A percentile compares a stretch with the other conserved stretches of the same genome.
phyloP scores from a whole-genome alignment of 2,888 invertebrate genomes.

The Taphrorychus bicolor region DNA sequence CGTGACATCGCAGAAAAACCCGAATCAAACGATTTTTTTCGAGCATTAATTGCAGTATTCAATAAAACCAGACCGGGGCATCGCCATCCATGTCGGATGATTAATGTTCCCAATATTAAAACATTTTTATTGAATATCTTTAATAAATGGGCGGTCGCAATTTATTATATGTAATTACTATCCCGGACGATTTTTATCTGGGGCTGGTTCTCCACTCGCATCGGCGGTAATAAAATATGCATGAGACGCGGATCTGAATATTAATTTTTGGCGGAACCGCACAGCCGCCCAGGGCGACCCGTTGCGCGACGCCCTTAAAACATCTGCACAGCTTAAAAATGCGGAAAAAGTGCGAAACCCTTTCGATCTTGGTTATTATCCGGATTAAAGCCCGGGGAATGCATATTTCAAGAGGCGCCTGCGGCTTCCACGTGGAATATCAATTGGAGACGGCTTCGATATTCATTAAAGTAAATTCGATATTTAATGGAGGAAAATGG shows the following conservation, averaged over 20 bases:
- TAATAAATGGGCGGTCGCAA: slow-evolving; percentile 15
- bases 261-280: slow-evolving; percentile 21
- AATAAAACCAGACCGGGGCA: not conserved
- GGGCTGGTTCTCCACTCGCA: slow-evolving; percentile 2
- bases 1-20: not conserved
- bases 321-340: slow-evolving; percentile 7
- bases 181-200: slow-evolving; percentile 15
- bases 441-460: not conserved
- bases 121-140: slow-evolving; percentile 20
- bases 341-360: slow-evolving; percentile 2
- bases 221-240: slow-evolving; percentile 21
- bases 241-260: slow-evolving; percentile 16
- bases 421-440: not conserved
- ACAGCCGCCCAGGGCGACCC: slow-evolving; percentile 16
- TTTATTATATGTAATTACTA: slow-evolving; percentile 29
- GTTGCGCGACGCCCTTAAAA: slow-evolving; percentile 10
- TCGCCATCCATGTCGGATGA: slow-evolving; percentile 4
- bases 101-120: slow-evolving; percentile 13
- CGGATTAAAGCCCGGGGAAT: not conserved
- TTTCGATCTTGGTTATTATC: not conserved
- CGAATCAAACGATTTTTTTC: not conserved
- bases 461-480: slow-evolving; percentile 4
- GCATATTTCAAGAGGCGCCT: not conserved
- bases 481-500: slow-evolving; percentile 1
- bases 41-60: slow-evolving; percentile 2